phyloP scores from a whole-genome alignment of 2,888 invertebrate species.

The Melolontha melolontha region DNA sequence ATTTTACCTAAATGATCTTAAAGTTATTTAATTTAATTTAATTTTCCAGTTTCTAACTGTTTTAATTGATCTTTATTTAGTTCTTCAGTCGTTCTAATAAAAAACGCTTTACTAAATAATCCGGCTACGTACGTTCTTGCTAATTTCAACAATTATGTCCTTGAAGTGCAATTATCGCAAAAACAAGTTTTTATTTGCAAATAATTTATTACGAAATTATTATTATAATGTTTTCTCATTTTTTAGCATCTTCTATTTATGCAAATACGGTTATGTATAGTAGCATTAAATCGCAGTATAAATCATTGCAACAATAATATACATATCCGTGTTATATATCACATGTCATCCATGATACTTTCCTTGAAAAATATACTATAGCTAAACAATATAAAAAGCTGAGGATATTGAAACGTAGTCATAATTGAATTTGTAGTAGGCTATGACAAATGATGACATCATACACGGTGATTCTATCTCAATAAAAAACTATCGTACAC shows the following conservation, averaged over 20 bases:
- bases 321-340: too few species aligned
- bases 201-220: background rate
- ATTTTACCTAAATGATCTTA: too few species aligned
- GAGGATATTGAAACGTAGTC: conserved; percentile 1
- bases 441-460: conserved; percentile 9
- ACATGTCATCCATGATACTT: background rate
- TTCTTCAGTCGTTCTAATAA: background rate
- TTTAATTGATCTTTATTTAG: too few species aligned
- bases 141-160: background rate
- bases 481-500: conserved; percentile 1
- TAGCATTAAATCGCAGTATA: conserved; percentile 18
- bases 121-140: background rate
- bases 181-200: conserved; percentile 11
- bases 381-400: background rate
- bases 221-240: background rate
- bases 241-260: conserved; percentile 19
- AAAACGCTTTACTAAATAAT: conserved; percentile 1
- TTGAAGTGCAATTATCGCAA: background rate
- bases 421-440: background rate
- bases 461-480: background rate
- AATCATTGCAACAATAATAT: conserved; percentile 1
- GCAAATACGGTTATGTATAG: conserved; percentile 1
- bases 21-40: too few species aligned
- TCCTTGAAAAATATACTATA: conserved; percentile 5
- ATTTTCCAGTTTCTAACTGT: too few species aligned